These are phyloP conservation scores for Plecturocebus donacophilus DNA, from an alignment of 2,113 vertebrate genomes.

Conservation along the genomic window DNA sequence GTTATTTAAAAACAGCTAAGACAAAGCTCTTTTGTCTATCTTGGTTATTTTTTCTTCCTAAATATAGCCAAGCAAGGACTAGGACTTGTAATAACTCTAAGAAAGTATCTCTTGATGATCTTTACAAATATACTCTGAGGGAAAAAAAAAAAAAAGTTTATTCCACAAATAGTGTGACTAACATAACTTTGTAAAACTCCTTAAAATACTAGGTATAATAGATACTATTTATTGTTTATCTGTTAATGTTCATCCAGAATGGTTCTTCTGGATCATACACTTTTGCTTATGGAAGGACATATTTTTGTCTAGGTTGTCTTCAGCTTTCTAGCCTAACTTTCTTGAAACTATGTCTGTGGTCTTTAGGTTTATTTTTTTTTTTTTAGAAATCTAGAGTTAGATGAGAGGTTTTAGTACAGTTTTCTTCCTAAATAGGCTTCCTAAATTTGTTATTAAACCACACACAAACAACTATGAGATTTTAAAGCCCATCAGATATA, in stretches of 20 bases:
- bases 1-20: constrained; percentile 10
- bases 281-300: background rate
- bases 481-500: background rate
- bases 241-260: background rate
- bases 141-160: background rate
- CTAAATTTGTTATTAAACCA: constrained; percentile 7
- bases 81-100: background rate
- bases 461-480: background rate
- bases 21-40: background rate
- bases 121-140: background rate
- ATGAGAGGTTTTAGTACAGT: background rate
- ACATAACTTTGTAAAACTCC: background rate
- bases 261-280: background rate
- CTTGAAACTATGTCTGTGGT: background rate
- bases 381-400: constrained; percentile 22
- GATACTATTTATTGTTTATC: background rate
- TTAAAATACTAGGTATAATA: background rate
- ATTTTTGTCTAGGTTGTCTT: background rate
- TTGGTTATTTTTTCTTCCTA: background rate
- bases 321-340: constrained; percentile 10
- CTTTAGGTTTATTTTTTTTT: background rate
- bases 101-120: background rate
- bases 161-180: background rate
- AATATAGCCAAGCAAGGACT: background rate
- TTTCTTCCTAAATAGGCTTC: background rate